phyloP scores from a whole-genome alignment of 2,113 vertebrate genomes.

The Salvelinus fontinalis region DNA sequence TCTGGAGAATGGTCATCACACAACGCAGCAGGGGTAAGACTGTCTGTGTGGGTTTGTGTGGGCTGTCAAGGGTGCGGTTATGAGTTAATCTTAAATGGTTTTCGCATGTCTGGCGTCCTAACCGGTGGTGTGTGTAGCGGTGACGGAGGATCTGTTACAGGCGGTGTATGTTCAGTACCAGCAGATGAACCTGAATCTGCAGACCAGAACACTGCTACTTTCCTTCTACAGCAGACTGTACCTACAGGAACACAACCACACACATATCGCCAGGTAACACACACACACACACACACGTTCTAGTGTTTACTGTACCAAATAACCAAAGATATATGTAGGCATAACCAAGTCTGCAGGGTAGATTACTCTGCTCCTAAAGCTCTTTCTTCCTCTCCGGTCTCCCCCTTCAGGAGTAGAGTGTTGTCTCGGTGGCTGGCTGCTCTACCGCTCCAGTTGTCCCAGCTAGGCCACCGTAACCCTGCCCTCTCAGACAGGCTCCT shows the following conservation, averaged over 20 bases:
- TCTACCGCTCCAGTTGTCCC: constrained; percentile 88
- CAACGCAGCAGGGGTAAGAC: constrained; percentile 85
- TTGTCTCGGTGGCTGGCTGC: constrained; percentile 89
- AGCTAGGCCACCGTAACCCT: constrained; percentile 89
- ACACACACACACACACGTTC: not conserved
- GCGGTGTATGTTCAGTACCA: constrained; percentile 91
- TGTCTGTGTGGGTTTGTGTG: constrained; percentile 6
- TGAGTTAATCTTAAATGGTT: no score
- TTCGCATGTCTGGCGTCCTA: no score
- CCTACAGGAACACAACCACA: constrained; percentile 79
- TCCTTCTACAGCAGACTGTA: constrained; percentile 96
- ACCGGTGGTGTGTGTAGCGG: constrained; percentile 66
- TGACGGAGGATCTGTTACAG: constrained; percentile 89
- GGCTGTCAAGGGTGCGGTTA: constrained; percentile 29
- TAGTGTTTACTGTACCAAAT: not conserved
- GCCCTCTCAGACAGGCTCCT: constrained; percentile 89
- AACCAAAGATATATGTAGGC: not conserved
- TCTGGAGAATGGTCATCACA: constrained; percentile 91
- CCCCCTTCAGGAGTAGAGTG: constrained; percentile 85
- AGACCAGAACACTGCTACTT: constrained; percentile 87
- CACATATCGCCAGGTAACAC: not conserved
- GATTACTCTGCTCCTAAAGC: not conserved
- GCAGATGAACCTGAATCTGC: constrained; percentile 85
- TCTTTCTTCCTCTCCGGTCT: not conserved
- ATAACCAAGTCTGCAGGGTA: not conserved